Evolutionary conservation across 2,797 vertebrate species (phyloP).

Genomic region (Eospalax fontanierii): DNA sequence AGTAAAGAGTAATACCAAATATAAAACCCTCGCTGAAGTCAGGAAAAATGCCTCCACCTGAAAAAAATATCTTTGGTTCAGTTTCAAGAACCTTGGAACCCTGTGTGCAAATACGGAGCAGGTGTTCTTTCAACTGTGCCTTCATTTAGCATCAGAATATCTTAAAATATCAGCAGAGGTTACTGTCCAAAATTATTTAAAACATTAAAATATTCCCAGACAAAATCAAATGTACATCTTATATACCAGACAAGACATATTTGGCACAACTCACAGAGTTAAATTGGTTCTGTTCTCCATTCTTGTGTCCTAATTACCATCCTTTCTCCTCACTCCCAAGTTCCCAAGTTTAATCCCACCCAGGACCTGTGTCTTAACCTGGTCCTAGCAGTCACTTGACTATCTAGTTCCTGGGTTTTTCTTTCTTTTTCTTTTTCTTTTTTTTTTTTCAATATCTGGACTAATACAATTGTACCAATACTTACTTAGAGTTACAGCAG

Average conservation of each 20-base stretch:
- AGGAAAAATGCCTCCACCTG: background rate
- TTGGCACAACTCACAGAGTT: background rate
- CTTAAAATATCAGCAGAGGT: background rate
- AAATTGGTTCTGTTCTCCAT: slow-evolving; percentile 38
- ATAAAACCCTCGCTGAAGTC: background rate
- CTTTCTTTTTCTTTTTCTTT: background rate
- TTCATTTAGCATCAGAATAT: background rate
- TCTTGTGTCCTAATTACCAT: background rate
- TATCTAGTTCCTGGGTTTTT: background rate
- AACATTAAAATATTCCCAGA: slow-evolving; percentile 26
- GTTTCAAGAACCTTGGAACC: background rate
- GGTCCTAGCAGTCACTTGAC: background rate
- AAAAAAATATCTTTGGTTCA: background rate
- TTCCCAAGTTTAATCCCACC: background rate
- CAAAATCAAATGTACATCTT: background rate
- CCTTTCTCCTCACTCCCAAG: background rate
- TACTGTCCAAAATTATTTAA: background rate
- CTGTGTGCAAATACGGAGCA: background rate
- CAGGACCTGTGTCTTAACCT: background rate
- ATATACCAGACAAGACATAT: slow-evolving; percentile 4
- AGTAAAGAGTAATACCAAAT: slow-evolving; percentile 23
- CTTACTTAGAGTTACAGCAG: slow-evolving; percentile 33
- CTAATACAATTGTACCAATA: slow-evolving; percentile 12
- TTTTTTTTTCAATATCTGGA: background rate
- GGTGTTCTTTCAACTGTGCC: background rate